phyloP scores from a whole-genome alignment of 2,113 vertebrate genomes.

The Haemorhous mexicanus region DNA sequence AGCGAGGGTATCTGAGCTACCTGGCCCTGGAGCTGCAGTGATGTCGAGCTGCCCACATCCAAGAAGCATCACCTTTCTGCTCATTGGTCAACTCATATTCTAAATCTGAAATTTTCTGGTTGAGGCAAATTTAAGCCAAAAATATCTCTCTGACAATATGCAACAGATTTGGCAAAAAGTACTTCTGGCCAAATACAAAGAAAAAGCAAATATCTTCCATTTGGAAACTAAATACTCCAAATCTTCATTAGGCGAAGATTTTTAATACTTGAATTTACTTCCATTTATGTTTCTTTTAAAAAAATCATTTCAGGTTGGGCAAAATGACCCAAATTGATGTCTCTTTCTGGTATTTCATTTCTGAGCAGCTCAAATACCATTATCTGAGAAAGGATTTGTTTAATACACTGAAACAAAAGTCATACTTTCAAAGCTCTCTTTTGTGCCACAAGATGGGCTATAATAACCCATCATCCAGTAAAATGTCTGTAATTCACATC shows the following conservation, averaged over 20 bases:
- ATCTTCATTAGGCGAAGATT: not conserved
- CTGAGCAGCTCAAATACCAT: not conserved
- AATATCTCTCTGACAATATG: not conserved
- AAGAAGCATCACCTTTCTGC: not conserved
- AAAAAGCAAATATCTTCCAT: not conserved
- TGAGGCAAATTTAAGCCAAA: not conserved
- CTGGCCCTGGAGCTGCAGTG: not conserved
- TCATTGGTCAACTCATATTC: not conserved
- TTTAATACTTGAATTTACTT: not conserved
- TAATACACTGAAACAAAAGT: not conserved
- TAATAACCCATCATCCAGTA: not conserved
- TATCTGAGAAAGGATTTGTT: not conserved
- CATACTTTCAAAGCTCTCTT: not conserved
- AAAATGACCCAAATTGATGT: not conserved
- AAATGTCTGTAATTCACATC: slow-evolving; percentile 17
- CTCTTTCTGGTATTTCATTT: not conserved
- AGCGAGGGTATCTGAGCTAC: not conserved
- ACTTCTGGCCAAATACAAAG: not conserved
- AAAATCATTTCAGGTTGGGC: not conserved
- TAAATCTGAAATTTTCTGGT: not conserved
- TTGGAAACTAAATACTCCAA: not conserved
- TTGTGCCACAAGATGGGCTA: not conserved
- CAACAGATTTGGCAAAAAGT: not conserved
- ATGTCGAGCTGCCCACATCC: not conserved
- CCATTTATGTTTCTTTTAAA: not conserved